A percentile compares a stretch with the other conserved stretches of the same genome.
These are phyloP conservation scores for Eristalis pertinax DNA, from an alignment of 2,888 invertebrate species.

Conservation along the genomic window DNA sequence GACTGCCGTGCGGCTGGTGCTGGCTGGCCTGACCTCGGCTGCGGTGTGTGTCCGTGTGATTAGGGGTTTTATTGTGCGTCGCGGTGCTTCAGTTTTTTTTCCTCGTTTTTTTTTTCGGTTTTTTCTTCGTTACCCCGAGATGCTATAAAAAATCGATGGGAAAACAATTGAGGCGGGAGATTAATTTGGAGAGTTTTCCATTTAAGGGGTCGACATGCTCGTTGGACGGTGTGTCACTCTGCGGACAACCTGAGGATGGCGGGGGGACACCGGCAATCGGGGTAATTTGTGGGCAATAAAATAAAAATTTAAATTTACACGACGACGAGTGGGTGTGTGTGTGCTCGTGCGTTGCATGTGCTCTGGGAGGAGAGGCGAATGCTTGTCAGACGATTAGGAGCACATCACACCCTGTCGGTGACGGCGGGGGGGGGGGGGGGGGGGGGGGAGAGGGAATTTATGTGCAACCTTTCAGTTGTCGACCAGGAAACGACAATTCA, in stretches of 20 bases:
- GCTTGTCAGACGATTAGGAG: constrained; percentile 2
- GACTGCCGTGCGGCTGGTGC: too few relatives aligned
- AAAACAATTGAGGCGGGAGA: constrained; percentile 63
- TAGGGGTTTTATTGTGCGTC: constrained; percentile 52
- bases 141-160: constrained; percentile 62
- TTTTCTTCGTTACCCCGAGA: background rate
- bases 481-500: constrained; percentile 8
- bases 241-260: too few relatives aligned
- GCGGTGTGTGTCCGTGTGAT: constrained; percentile 32
- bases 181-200: constrained; percentile 52
- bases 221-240: background rate
- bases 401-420: constrained; percentile 11
- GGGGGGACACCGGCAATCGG: constrained; percentile 1
- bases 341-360: background rate
- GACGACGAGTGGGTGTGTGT: constrained; percentile 36
- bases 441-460: constrained; percentile 8
- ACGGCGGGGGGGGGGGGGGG: background rate
- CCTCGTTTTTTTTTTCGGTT: background rate
- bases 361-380: background rate
- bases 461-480: constrained; percentile 17
- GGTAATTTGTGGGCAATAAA: constrained; percentile 69
- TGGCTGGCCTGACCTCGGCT: background rate
- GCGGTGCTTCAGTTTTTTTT: constrained; percentile 20
- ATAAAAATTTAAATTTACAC: constrained; percentile 63
- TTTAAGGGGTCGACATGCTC: constrained; percentile 11